Evolutionary conservation across 2,888 invertebrate species (phyloP).

Genomic region (Aproaerema taeniolella): DNA sequence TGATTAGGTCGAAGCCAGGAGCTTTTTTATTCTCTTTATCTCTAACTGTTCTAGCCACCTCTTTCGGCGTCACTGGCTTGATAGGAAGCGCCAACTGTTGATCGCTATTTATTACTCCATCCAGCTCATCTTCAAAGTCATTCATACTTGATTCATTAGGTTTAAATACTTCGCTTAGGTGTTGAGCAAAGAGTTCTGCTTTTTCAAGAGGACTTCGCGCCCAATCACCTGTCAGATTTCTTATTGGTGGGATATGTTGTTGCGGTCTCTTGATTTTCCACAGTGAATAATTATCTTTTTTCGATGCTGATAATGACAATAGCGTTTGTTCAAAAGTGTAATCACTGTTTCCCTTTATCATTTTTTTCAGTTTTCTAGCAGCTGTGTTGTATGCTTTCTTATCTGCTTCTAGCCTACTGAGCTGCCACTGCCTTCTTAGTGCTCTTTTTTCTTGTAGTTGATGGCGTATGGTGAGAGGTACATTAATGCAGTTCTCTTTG

Average conservation of each 20-base stretch:
- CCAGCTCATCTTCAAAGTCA: neutral
- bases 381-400: neutral
- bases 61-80: neutral
- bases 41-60: neutral
- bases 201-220: neutral
- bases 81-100: neutral
- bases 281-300: neutral
- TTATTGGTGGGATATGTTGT: conserved; percentile 1
- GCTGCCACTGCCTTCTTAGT: neutral
- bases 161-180: neutral
- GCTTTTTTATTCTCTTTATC: neutral
- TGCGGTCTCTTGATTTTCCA: neutral
- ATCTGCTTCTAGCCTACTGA: neutral
- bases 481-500: too few species aligned
- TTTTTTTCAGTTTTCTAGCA: neutral
- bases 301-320: neutral
- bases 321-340: neutral
- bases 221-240: neutral
- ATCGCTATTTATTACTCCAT: neutral
- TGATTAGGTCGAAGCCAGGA: neutral
- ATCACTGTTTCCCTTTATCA: neutral
- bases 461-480: neutral
- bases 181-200: conserved; percentile 1
- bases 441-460: neutral
- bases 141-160: neutral